Evolutionary conservation across 1,140 invertebrate genomes (phyloP), one percentile per base, ranked within the genome.

Genomic region (Heliconius hermathena): DNA sequence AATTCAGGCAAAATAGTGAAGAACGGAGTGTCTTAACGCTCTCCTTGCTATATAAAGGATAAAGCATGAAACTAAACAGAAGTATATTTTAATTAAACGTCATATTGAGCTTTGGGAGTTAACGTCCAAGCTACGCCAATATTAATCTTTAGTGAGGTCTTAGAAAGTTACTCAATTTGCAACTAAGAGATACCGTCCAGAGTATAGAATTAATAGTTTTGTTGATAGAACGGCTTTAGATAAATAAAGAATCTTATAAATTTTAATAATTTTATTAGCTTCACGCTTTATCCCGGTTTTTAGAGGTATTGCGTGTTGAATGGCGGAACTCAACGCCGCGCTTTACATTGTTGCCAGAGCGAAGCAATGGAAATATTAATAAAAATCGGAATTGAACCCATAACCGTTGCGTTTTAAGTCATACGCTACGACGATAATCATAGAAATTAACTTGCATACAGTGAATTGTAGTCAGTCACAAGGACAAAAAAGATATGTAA

Each of bases 111-210:
- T 66, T 66, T 13, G 22, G 57, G 22, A 66, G 60, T 66, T 66
- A 22, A 29, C 60, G 60, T 66, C 60, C 22, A 16, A 13, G 26
- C 26, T 66, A 3, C 60, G 60, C 26, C 60, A 29, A 66, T 66
- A 66, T 66, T 66, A 29, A 66, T 66, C 60, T 29, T 66, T 29
- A 66, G 22, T 66, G 26, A 29, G 60, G 60, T 66, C 54, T 22
- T 66, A 66, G 60, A 66, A 66, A 66, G 60, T 66, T 66, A 29
- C 11, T 66, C 60, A 26, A 16, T 66, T 66, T 26, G 60, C 60
- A 66, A 16, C 60, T 66, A 29, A 6, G 60, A 66, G 60, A 66
- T 66, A 66, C 60, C 26, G 60, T 26, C 9, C 13, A 4, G 22
- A 13, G 13, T 60, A 66, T 29, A 66, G 22, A 66, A 26, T 66